These are phyloP conservation scores for Nasonia oneida DNA, from an alignment of 2,888 invertebrate genomes.

Conservation along the genomic window DNA sequence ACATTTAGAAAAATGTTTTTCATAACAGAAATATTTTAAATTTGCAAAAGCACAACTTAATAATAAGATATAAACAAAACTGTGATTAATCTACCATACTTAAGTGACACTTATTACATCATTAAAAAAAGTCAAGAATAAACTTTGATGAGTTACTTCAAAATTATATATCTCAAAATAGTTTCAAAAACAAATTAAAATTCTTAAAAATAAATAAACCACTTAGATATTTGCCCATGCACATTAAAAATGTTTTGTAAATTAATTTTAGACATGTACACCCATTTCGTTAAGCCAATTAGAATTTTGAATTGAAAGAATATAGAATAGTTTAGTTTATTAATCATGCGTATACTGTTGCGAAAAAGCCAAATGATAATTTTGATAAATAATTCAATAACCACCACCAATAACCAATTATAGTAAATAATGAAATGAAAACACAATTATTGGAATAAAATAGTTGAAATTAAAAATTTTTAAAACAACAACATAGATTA, in stretches of 20 bases:
- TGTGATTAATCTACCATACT: no score
- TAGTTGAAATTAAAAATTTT: background rate
- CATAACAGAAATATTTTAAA: background rate
- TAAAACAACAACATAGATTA: background rate
- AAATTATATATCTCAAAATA: background rate
- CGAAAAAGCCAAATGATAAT: constrained; percentile 63
- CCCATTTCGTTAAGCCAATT: constrained; percentile 28
- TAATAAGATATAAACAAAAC: no score
- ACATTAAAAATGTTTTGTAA: constrained; percentile 24
- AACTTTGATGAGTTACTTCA: no score
- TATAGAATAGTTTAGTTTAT: constrained; percentile 12
- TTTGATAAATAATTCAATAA: constrained; percentile 57
- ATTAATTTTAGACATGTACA: background rate
- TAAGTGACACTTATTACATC: no score
- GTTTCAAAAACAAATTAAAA: no score
- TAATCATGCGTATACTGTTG: constrained; percentile 17
- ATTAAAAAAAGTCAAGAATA: no score
- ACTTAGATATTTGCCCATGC: constrained; percentile 35
- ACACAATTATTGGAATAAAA: constrained; percentile 26
- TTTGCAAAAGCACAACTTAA: background rate
- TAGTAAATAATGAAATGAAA: constrained; percentile 2
- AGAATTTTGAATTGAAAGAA: constrained; percentile 49
- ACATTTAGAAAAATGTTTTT: background rate
- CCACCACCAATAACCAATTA: constrained; percentile 28
- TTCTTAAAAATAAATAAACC: background rate